Conservation (phyloP, 2,888 invertebrate species). For the Lasiommata megera region DNA sequence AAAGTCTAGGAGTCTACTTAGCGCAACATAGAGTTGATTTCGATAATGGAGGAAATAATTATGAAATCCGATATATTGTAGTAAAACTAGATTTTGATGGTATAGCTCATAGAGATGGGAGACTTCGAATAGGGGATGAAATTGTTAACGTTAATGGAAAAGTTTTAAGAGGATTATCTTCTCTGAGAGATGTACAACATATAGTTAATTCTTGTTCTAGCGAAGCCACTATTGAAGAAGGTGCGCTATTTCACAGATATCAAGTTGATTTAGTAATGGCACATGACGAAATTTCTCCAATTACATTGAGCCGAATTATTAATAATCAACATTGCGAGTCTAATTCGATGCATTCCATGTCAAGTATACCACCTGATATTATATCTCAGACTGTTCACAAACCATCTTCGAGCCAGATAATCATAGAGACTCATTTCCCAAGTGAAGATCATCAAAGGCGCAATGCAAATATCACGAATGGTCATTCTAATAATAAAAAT, state of each 20-base stretch:
- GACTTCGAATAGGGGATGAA: slow-evolving; percentile 92
- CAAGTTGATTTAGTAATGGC: slow-evolving; percentile 84
- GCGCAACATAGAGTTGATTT: slow-evolving; percentile 84
- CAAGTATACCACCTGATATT: slow-evolving; percentile 69
- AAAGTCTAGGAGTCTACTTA: slow-evolving; percentile 86
- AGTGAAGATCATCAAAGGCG: slow-evolving; percentile 54
- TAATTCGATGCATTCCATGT: slow-evolving; percentile 40
- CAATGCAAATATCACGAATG: slow-evolving; percentile 42
- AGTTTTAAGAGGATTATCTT: slow-evolving; percentile 87
- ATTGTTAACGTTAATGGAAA: slow-evolving; percentile 94
- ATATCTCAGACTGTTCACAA: slow-evolving; percentile 73
- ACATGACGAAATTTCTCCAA: slow-evolving; percentile 83
- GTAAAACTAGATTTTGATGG: slow-evolving; percentile 84
- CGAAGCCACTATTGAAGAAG: slow-evolving; percentile 64
- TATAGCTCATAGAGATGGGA: slow-evolving; percentile 88
- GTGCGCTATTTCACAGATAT: slow-evolving; percentile 65
- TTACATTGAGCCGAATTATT: slow-evolving; percentile 71
- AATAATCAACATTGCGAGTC: slow-evolving; percentile 59
- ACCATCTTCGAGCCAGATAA: slow-evolving; percentile 65
- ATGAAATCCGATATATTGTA: slow-evolving; percentile 83
- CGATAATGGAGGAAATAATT: slow-evolving; percentile 72
- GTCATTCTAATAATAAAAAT: slow-evolving; percentile 43
- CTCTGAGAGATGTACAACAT: slow-evolving; percentile 83
- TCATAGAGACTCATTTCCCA: slow-evolving; percentile 74
- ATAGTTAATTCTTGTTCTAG: slow-evolving; percentile 78